Conservation (phyloP, 2,888 invertebrate genomes). For the Melinaea menophilus region DNA sequence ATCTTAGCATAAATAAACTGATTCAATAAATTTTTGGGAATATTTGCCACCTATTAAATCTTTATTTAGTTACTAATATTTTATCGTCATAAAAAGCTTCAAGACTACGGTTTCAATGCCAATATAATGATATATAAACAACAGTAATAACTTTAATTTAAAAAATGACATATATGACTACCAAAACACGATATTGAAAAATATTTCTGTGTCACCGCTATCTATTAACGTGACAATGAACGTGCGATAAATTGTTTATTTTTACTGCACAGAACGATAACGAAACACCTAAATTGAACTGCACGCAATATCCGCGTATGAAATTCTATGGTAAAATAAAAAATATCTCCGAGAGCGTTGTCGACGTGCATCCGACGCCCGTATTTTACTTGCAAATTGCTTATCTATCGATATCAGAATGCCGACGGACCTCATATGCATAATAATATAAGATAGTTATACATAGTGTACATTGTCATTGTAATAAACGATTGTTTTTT, state of each 20-base stretch:
- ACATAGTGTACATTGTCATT: slow-evolving; percentile 17
- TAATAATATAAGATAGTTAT: slow-evolving; percentile 35
- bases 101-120: too few relatives aligned
- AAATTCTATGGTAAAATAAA: slow-evolving; percentile 58
- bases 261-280: slow-evolving; percentile 7
- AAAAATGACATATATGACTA: not conserved
- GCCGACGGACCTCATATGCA: slow-evolving; percentile 40
- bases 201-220: slow-evolving; percentile 2
- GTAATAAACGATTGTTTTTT: slow-evolving; percentile 13
- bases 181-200: not conserved
- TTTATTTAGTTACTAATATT: too few relatives aligned
- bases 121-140: too few relatives aligned
- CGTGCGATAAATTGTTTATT: slow-evolving; percentile 8
- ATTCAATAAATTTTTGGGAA: too few relatives aligned
- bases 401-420: slow-evolving; percentile 60
- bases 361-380: slow-evolving; percentile 57
- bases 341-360: slow-evolving; percentile 48
- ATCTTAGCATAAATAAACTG: too few relatives aligned
- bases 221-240: slow-evolving; percentile 2
- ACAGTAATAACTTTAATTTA: too few relatives aligned
- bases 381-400: slow-evolving; percentile 75
- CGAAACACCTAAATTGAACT: slow-evolving; percentile 17
- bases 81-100: too few relatives aligned
- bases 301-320: slow-evolving; percentile 47
- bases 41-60: too few relatives aligned